phyloP scores from a whole-genome alignment of 2,113 vertebrate species.

The Salvelinus namaycush region DNA sequence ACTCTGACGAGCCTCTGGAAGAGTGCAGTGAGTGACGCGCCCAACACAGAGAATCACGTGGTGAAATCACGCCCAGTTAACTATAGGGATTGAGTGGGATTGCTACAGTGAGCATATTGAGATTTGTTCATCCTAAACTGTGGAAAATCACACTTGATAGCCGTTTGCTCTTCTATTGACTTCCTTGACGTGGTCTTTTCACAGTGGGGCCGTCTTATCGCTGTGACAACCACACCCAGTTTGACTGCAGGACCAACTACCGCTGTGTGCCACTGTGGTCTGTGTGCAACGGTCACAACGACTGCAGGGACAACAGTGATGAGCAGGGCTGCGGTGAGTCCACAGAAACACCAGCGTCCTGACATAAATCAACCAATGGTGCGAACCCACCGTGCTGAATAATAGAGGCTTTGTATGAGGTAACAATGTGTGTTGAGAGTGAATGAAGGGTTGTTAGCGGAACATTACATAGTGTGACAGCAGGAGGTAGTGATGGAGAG shows the following conservation, averaged over 20 bases:
- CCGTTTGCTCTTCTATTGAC: no score
- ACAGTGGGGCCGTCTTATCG: slow-evolving; percentile 88
- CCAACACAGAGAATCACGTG: background rate
- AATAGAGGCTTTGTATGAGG: background rate
- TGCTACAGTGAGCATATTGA: no score
- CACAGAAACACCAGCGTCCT: background rate
- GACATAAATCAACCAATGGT: background rate
- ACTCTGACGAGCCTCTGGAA: slow-evolving; percentile 88
- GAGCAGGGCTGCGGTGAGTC: slow-evolving; percentile 90
- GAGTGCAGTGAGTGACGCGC: slow-evolving; percentile 87
- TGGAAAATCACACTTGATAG: no score
- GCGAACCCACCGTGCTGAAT: background rate
- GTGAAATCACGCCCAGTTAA: background rate
- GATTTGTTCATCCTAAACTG: no score
- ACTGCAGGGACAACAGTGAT: slow-evolving; percentile 96
- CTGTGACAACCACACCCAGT: slow-evolving; percentile 94
- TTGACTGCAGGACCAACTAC: slow-evolving; percentile 91
- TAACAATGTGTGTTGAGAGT: slow-evolving; percentile 21
- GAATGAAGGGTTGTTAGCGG: slow-evolving; percentile 59
- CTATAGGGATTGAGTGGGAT: no score
- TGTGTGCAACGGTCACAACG: slow-evolving; percentile 86
- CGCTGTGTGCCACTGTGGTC: slow-evolving; percentile 89
- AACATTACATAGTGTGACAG: slow-evolving; percentile 52
- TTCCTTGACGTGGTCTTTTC: slow-evolving; percentile 6
- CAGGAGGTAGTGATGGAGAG: slow-evolving; percentile 66